Base-by-base conservation (phyloP, 2,888 invertebrate genomes). In the Agonopterix heracliana region DNA sequence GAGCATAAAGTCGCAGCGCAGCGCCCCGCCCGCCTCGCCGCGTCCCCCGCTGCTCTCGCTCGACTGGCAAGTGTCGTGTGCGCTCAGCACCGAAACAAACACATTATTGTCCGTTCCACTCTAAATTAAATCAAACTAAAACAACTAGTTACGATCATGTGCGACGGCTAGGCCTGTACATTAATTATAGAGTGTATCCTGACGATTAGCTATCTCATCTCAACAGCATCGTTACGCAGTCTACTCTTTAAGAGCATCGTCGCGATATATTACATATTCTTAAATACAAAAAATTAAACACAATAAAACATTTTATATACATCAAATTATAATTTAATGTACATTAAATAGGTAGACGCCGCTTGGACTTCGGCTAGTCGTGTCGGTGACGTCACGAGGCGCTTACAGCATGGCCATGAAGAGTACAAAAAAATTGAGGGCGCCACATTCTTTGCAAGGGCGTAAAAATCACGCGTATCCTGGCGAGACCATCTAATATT, bases 251-350 rank as follows among this genome's bases (percentile, higher is more conserved):
- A 77, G 78, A 78, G 75, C 71, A 55, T 60, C 68, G 71, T 63
- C 67, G 52, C 60, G 59, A 64, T 65, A 64, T 59, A 66, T 26
- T 26, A 26, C 68, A 77, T 78, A 78, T 74, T 78, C 78, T 80
- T 82, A 82, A 79, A 80, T 79, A 79, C 77, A 81, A 75, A 78
- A 26, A 78, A 71, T 74, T 77, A 79, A 80, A 78, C 74, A 76
- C 71, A 64, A 63, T 65, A 67, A 64, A 64, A 26, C 26, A 57
- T 68, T 74, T 56, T 84, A 86, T 86, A 78, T 83, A 86, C 85
- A 85, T 71, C 69, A 77, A 85, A 81, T 81, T 73, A 82, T 82
- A 82, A 80, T 80, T 78, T 73, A 81, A 78, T 78, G 73, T 79
- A 81, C 78, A 77, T 42, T 40, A 12, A 9, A n/a, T 38, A 38